Conservation (phyloP, 2,113 vertebrate species). For the Axis porcinus region DNA sequence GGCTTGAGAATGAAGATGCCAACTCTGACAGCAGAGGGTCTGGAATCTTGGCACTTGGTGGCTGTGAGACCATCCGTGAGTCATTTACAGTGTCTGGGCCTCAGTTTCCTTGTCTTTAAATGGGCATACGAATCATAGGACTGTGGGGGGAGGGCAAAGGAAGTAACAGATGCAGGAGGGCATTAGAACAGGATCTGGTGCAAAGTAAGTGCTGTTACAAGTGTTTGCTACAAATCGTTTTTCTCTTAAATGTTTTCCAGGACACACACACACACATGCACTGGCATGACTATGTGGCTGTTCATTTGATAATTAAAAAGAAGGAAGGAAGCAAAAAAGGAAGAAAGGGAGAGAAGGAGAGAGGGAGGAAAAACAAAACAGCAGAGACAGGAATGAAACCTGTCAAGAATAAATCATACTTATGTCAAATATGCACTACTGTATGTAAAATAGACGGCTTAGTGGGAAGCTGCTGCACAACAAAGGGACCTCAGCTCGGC, state of each 20-base stretch:
- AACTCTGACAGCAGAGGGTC: neutral
- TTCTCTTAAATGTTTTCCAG: neutral
- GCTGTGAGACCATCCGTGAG: neutral
- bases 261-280: neutral
- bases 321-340: neutral
- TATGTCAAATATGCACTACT: neutral
- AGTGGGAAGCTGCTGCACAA: neutral
- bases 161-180: rapidly evolving
- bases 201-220: neutral
- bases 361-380: neutral
- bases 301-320: neutral
- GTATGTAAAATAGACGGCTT: neutral
- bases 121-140: neutral
- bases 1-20: neutral
- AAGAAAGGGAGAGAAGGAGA: neutral
- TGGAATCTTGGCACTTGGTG: neutral
- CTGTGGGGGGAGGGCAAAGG: too few relatives aligned
- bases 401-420: neutral
- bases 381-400: neutral
- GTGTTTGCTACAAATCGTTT: neutral
- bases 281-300: neutral
- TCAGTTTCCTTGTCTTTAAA: neutral
- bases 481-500: neutral
- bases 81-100: neutral
- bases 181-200: neutral